Conservation (phyloP, 2,888 invertebrate species). For the Thera obeliscata region DNA sequence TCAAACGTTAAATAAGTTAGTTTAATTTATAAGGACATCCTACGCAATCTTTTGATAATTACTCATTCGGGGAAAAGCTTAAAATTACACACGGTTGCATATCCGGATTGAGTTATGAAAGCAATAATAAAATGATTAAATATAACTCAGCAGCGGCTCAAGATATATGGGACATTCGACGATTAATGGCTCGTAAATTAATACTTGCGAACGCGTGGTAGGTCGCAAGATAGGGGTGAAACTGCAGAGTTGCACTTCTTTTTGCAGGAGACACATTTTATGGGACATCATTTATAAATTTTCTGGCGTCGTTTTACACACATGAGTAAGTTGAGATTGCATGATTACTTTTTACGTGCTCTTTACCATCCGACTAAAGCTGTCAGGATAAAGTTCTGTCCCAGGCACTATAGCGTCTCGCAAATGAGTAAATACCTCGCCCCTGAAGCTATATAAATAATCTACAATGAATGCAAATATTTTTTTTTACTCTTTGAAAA, state of each 20-base stretch:
- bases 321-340: too few species aligned
- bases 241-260: constrained; percentile 49
- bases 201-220: constrained; percentile 37
- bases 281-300: constrained; percentile 11
- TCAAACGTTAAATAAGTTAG: too few species aligned
- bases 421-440: too few species aligned
- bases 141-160: constrained; percentile 36
- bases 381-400: too few species aligned
- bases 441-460: too few species aligned
- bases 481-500: too few species aligned
- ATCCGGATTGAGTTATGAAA: constrained; percentile 40
- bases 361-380: too few species aligned
- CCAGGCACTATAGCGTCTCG: too few species aligned
- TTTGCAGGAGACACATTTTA: constrained; percentile 33
- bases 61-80: not conserved
- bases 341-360: too few species aligned
- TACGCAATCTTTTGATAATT: not conserved
- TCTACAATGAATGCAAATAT: too few species aligned
- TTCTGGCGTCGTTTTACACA: not conserved
- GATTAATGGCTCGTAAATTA: constrained; percentile 42
- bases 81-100: constrained; percentile 10
- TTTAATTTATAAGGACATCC: not conserved
- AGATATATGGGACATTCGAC: constrained; percentile 38
- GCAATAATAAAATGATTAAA: constrained; percentile 42
- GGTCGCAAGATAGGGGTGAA: constrained; percentile 33